A percentile compares a stretch with the other conserved stretches of the same genome.
Conservation (phyloP, 2,797 vertebrate species). For the Sparidentex hasta region DNA sequence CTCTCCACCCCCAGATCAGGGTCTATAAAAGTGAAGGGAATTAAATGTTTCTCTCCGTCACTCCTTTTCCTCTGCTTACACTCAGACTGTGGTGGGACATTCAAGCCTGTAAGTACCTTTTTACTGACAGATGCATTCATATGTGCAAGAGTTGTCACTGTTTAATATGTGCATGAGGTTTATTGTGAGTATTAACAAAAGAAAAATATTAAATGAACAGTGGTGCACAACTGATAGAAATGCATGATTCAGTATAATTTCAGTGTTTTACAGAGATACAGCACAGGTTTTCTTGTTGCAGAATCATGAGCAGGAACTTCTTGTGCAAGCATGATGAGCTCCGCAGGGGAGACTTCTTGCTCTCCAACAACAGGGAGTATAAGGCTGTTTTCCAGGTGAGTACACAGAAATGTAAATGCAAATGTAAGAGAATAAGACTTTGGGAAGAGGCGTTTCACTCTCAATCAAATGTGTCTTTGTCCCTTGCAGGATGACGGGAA, state of each 20-base stretch:
- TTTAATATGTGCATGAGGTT: background rate
- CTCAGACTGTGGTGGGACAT: background rate
- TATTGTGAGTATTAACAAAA: too few species aligned
- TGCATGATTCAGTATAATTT: too few species aligned
- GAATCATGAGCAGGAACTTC: conserved; percentile 67
- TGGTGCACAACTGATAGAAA: too few species aligned
- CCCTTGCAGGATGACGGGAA: conserved; percentile 59
- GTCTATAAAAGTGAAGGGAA: too few species aligned
- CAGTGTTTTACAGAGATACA: too few species aligned
- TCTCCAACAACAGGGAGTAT: conserved; percentile 52
- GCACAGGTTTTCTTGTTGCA: conserved; percentile 23
- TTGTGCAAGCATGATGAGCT: conserved; percentile 59
- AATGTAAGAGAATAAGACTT: background rate
- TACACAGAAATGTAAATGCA: background rate
- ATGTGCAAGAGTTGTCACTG: background rate
- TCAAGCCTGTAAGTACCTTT: conserved; percentile 43
- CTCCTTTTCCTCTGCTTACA: conserved; percentile 5
- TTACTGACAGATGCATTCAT: background rate
- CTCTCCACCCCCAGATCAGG: background rate
- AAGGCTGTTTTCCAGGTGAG: conserved; percentile 65
- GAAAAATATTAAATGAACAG: too few species aligned
- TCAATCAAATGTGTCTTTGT: background rate
- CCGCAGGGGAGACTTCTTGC: conserved; percentile 42
- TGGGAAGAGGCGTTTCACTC: background rate
- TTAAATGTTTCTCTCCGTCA: background rate